These are phyloP conservation scores for Pyrocoelia pectoralis DNA, from an alignment of 2,888 invertebrate genomes.

Conservation along the genomic window DNA sequence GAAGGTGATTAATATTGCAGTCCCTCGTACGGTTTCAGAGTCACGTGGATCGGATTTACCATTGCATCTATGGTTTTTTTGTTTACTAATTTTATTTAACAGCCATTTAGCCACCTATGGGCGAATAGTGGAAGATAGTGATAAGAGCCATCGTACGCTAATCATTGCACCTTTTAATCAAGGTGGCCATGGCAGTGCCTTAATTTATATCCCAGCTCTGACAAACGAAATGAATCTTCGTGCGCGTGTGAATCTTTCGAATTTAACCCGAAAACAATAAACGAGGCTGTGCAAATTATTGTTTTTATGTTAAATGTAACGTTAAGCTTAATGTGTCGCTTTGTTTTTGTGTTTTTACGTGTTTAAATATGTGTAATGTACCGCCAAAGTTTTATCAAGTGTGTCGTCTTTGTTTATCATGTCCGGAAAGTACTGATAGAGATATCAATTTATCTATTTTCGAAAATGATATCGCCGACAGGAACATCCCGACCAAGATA, in stretches of 20 bases:
- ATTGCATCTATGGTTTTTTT: slow-evolving; percentile 13
- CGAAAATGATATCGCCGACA: slow-evolving; percentile 76
- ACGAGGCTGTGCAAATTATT: slow-evolving; percentile 55
- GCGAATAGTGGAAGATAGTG: slow-evolving; percentile 26
- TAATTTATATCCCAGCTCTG: slow-evolving; percentile 56
- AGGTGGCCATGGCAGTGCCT: slow-evolving; percentile 61
- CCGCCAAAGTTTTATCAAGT: slow-evolving; percentile 93
- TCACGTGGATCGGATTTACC: too few relatives aligned
- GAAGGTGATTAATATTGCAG: too few relatives aligned
- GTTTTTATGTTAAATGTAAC: slow-evolving; percentile 55
- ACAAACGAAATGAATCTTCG: slow-evolving; percentile 52
- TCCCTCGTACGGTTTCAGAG: too few relatives aligned
- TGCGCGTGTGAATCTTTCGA: slow-evolving; percentile 50
- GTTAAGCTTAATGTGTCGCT: slow-evolving; percentile 51
- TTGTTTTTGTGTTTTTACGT: slow-evolving; percentile 58
- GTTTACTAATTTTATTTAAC: slow-evolving; percentile 16
- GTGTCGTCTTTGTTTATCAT: slow-evolving; percentile 92
- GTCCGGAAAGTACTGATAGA: slow-evolving; percentile 67
- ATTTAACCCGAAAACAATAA: slow-evolving; percentile 51
- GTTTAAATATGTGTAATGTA: slow-evolving; percentile 68
- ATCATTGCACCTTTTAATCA: slow-evolving; percentile 57
- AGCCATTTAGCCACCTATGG: slow-evolving; percentile 25
- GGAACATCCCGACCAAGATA: slow-evolving; percentile 67
- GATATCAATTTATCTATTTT: slow-evolving; percentile 81
- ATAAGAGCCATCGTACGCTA: slow-evolving; percentile 40